Percentiles rank a stretch among this genome's conserved stretches.
These are phyloP conservation scores for Etheostoma spectabile DNA, from an alignment of 2,113 vertebrate species.

Conservation along the genomic window DNA sequence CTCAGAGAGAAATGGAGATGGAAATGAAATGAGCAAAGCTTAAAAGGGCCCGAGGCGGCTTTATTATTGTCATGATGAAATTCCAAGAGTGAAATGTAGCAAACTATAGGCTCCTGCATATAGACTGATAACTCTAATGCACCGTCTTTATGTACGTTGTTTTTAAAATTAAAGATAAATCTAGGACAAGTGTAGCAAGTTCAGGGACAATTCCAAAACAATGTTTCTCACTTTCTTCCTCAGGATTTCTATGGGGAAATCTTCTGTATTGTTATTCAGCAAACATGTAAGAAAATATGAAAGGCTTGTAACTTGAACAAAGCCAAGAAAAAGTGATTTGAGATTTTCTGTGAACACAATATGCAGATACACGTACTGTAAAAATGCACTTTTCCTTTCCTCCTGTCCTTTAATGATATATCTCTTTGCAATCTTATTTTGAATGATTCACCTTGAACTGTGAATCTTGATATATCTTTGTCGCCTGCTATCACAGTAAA, in stretches of 20 bases:
- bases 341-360: not conserved
- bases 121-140: constrained; percentile 36
- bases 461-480: not conserved
- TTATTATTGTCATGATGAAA: constrained; percentile 61
- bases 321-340: not conserved
- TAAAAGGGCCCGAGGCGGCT: constrained; percentile 57
- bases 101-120: constrained; percentile 36
- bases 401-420: not conserved
- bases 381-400: not conserved
- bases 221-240: constrained; percentile 13
- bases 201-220: constrained; percentile 22
- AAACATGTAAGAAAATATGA: constrained; percentile 13
- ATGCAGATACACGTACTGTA: not conserved
- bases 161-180: constrained; percentile 22
- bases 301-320: not conserved
- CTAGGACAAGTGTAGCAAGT: constrained; percentile 26
- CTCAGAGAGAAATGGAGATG: constrained; percentile 56
- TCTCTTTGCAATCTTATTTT: not conserved
- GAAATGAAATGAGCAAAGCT: constrained; percentile 66
- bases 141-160: constrained; percentile 8
- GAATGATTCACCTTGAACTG: not conserved
- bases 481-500: not conserved
- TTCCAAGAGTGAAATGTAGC: constrained; percentile 34
- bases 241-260: constrained; percentile 19
- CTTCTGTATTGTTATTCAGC: constrained; percentile 13